Conservation (phyloP, 2,113 vertebrate genomes). For the Octodon degus region DNA sequence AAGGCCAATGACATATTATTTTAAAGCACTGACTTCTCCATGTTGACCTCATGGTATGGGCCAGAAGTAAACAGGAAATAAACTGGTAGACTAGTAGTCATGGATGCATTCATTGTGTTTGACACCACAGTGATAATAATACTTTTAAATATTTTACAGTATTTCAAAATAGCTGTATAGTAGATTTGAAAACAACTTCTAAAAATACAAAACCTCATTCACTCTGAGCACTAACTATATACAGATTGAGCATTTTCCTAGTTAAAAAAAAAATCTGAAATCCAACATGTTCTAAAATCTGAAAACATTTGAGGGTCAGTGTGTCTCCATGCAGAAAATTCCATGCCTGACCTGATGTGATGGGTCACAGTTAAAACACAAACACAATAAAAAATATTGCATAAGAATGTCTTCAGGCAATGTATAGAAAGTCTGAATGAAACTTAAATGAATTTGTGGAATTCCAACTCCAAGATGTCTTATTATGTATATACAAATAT, state of each 20-base stretch:
- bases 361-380: background rate
- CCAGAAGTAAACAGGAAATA: background rate
- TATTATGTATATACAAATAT: background rate
- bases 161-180: background rate
- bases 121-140: background rate
- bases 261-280: background rate
- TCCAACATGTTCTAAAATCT: background rate
- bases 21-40: background rate
- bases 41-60: background rate
- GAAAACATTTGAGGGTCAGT: background rate
- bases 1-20: background rate
- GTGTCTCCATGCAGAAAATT: background rate
- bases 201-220: slow-evolving; percentile 30
- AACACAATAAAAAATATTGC: background rate
- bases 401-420: background rate
- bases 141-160: background rate
- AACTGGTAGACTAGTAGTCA: background rate
- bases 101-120: background rate
- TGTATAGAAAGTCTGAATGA: background rate
- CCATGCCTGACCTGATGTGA: background rate
- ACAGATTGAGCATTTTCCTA: background rate
- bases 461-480: background rate
- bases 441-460: background rate
- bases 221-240: background rate
- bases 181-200: background rate